These are phyloP conservation scores for Cyrtonyx montezumae DNA, from an alignment of 2,113 vertebrate species.

Conservation along the genomic window DNA sequence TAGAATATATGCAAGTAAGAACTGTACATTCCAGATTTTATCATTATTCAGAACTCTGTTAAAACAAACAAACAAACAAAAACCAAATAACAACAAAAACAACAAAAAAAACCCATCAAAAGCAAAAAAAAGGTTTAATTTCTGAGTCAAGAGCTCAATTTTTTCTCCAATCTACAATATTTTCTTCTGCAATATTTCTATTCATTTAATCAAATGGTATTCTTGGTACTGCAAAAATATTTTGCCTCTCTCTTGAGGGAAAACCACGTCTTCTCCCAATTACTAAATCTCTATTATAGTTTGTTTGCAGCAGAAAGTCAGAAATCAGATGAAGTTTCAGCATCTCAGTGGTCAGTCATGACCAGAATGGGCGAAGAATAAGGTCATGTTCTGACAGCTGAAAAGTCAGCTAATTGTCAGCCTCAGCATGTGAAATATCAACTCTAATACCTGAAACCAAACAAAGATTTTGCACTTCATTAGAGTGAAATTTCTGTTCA, in stretches of 20 bases:
- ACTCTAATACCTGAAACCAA: background rate
- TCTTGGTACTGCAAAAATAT: background rate
- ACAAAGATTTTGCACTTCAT: background rate
- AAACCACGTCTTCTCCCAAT: background rate
- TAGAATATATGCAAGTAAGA: background rate
- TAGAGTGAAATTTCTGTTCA: background rate
- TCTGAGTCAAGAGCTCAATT: background rate
- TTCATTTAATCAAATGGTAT: background rate
- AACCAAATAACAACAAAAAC: background rate
- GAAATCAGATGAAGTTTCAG: background rate
- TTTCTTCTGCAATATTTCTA: background rate
- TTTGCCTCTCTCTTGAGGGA: background rate
- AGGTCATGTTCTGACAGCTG: background rate
- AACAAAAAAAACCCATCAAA: background rate
- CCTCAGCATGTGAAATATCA: background rate
- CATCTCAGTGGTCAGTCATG: background rate
- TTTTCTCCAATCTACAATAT: background rate
- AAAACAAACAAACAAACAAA: background rate
- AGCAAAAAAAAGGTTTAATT: background rate
- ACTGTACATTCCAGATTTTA: background rate
- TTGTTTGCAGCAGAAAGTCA: slow-evolving; percentile 9
- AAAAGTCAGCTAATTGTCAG: slow-evolving; percentile 6
- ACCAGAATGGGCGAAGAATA: background rate
- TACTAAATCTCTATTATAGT: background rate
- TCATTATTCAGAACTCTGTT: background rate